Evolutionary conservation across 2,113 vertebrate species (phyloP).

Genomic region (Xiphorhynchus elegans): DNA sequence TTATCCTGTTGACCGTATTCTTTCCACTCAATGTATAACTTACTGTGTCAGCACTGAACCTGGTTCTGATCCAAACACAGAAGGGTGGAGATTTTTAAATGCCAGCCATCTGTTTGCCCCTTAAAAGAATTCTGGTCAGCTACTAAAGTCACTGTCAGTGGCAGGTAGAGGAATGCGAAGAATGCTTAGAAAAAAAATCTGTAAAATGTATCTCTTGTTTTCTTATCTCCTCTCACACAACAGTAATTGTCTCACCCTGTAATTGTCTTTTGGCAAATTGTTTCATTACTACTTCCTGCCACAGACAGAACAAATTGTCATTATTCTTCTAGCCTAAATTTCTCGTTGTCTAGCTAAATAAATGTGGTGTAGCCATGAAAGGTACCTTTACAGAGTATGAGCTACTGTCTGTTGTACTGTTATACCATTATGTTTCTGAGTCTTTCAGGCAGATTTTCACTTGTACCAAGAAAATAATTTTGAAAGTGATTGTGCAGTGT

Average conservation of each 20-base stretch:
- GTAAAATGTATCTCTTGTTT: slow-evolving; percentile 33
- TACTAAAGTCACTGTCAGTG: neutral
- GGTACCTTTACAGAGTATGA: neutral
- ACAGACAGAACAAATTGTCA: neutral
- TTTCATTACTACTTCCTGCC: slow-evolving; percentile 40
- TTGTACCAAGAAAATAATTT: neutral
- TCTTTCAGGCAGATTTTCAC: neutral
- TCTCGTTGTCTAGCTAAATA: neutral
- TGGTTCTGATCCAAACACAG: neutral
- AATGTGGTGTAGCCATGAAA: neutral
- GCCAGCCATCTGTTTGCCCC: slow-evolving; percentile 40
- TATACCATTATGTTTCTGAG: neutral
- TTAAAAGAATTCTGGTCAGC: slow-evolving; percentile 23
- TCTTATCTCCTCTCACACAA: slow-evolving; percentile 46
- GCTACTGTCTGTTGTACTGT: neutral
- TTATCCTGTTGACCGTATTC: neutral
- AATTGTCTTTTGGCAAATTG: slow-evolving; percentile 45
- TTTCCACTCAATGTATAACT: neutral
- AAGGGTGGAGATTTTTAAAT: slow-evolving; percentile 13
- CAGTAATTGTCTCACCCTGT: neutral
- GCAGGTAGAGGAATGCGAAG: slow-evolving; percentile 53
- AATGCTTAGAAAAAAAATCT: slow-evolving; percentile 53
- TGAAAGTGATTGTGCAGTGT: neutral
- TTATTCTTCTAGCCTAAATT: neutral
- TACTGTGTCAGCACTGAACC: neutral